Percentiles rank a stretch among this genome's conserved stretches.
Conservation (phyloP, 2,797 vertebrate species). For the Esox masquinongy region DNA sequence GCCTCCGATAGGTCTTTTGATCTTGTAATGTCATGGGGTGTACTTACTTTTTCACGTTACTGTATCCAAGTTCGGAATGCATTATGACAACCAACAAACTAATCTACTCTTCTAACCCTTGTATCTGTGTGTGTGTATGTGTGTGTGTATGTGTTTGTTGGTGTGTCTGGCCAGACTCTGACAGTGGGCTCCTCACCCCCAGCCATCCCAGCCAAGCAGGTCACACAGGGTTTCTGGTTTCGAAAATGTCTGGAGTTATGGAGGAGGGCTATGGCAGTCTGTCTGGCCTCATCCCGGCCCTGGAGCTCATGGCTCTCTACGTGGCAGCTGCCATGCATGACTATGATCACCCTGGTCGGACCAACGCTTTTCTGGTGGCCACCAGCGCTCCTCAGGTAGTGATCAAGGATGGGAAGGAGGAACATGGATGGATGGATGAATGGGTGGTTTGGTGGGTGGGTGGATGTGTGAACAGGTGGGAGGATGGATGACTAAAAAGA, state of each 20-base stretch:
- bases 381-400: constrained; percentile 86
- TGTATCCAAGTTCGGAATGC: no score
- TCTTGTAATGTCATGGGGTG: no score
- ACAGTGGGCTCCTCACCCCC: constrained; percentile 75
- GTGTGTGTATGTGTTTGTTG: not conserved
- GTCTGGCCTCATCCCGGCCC: constrained; percentile 88
- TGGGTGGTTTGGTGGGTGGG: no score
- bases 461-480: no score
- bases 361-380: constrained; percentile 95
- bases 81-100: no score
- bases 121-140: not conserved
- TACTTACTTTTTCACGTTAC: no score
- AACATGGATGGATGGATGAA: not conserved
- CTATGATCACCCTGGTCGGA: constrained; percentile 96
- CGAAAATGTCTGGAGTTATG: constrained; percentile 77
- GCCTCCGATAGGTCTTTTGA: no score
- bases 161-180: constrained; percentile 75
- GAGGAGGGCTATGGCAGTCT: constrained; percentile 86
- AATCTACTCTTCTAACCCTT: not conserved
- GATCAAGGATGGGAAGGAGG: not conserved
- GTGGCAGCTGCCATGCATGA: constrained; percentile 98
- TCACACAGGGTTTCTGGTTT: constrained; percentile 84
- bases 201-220: constrained; percentile 57
- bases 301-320: constrained; percentile 95
- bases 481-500: no score